Base-by-base conservation (phyloP, 2,888 invertebrate genomes). In the Amblyjoppa fuscipennis region DNA sequence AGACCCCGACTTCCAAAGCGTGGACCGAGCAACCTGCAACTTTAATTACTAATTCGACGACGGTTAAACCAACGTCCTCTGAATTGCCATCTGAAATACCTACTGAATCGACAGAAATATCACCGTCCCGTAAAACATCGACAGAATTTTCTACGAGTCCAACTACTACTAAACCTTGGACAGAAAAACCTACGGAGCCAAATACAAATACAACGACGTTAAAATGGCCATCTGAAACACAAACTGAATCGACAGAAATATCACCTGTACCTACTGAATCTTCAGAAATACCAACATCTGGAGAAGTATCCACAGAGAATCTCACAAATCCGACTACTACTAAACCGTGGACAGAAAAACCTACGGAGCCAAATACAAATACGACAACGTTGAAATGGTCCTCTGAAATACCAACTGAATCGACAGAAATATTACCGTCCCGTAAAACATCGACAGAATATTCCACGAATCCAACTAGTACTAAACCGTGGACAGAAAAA, bases 161-260 rank as follows among this genome's bases (percentile, higher is more conserved):
- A 20, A 49, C 9, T 9, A 45, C 45, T 69, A 20, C 51, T 9
- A 20, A 51, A 0, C 11, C 9, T 13, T 34, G 38, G n/a, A 73
- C 73, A 2, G 13, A 73, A 66, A 7, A 69, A n/a, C n/a, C 38
- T n/a, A 53, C 69, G 31, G 53, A 41, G 20, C 13, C 38, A 56
- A 25, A 4, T 9, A 73, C 73, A 7, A 11, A 56, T 51, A 20
- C 9, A 25, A 38, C 56, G 5, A 38, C 53, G 5, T 49, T 51
- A 49, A 4, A 20, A 7, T 16, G 5, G 6, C 13, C 6, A 45
- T n/a, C 38, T n/a, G 49, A 51, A 70, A 28, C 16, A 4, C 45
- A 51, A 11, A 16, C 45, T n/a, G 13, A 59, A 31, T 34, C 34
- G 34, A 64, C 64, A 34, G n/a, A 2, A 64, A 64, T 64, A n/a